A percentile compares a stretch with the other conserved stretches of the same genome.
phyloP scores from a whole-genome alignment of 2,797 vertebrate species.

The Rhinichthys osculus region DNA sequence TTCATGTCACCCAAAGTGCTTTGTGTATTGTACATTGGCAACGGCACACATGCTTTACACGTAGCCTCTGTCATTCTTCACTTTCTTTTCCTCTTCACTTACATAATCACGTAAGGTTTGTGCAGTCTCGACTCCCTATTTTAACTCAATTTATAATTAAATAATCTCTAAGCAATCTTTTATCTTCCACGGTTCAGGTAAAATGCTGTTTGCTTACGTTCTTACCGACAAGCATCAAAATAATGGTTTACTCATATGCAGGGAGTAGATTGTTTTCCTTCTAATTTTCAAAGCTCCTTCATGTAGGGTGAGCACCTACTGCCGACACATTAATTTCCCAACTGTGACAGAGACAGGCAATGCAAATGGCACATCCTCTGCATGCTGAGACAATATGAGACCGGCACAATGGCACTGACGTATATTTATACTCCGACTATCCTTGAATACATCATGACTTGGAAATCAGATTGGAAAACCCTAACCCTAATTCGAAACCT shows the following conservation, averaged over 20 bases:
- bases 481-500: neutral
- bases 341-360: slow-evolving; percentile 68
- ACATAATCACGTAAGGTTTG: slow-evolving; percentile 27
- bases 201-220: slow-evolving; percentile 6
- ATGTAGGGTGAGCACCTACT: neutral
- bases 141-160: slow-evolving; percentile 37
- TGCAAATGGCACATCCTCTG: slow-evolving; percentile 65
- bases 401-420: neutral
- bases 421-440: neutral
- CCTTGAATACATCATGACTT: neutral
- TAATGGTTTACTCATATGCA: neutral
- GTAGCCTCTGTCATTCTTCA: neutral
- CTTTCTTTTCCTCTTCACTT: neutral
- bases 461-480: neutral
- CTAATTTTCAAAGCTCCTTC: slow-evolving; percentile 8
- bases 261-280: slow-evolving; percentile 17
- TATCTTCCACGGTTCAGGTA: neutral
- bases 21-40: neutral
- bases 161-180: slow-evolving; percentile 16
- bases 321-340: slow-evolving; percentile 72
- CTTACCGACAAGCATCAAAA: neutral
- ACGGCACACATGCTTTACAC: neutral
- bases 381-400: slow-evolving; percentile 63
- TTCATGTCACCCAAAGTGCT: slow-evolving; percentile 17
- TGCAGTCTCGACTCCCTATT: neutral